These are phyloP conservation scores for Hybognathus amarus DNA, from an alignment of 2,797 vertebrate species.

Conservation along the genomic window DNA sequence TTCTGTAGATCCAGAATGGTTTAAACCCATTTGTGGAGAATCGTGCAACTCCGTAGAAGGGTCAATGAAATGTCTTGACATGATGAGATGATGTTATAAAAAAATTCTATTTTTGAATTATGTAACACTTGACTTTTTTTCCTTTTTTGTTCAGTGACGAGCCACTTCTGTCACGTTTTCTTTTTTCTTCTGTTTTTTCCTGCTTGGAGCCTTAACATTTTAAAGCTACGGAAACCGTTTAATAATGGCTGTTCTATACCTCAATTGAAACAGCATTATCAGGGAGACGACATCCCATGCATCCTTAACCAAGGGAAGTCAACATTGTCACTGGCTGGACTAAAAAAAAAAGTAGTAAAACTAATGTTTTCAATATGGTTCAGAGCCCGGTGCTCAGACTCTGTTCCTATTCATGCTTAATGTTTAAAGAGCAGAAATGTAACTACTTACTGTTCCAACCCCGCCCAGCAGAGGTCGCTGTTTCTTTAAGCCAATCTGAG, in stretches of 20 bases:
- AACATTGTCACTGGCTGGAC: conserved; percentile 68
- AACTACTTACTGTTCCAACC: conserved; percentile 79
- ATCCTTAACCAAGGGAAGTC: conserved; percentile 66
- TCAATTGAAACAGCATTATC: conserved; percentile 71
- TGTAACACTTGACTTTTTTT: conserved; percentile 70
- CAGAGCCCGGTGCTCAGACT: conserved; percentile 58
- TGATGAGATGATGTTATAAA: conserved; percentile 71
- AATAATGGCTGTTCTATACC: conserved; percentile 70
- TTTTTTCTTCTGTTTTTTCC: conserved; percentile 57
- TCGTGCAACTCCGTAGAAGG: conserved; percentile 71
- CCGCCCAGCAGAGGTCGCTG: conserved; percentile 72
- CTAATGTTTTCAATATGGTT: conserved; percentile 64
- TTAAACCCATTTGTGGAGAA: conserved; percentile 67
- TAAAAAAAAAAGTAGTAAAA: conserved; percentile 58
- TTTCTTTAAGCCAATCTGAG: conserved; percentile 76
- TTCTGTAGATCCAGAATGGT: conserved; percentile 65
- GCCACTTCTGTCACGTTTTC: conserved; percentile 51
- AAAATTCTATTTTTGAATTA: conserved; percentile 70
- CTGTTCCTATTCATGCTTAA: conserved; percentile 56
- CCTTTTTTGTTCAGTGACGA: conserved; percentile 52
- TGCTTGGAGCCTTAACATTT: conserved; percentile 75
- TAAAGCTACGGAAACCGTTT: conserved; percentile 65
- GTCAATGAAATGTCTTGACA: conserved; percentile 70
- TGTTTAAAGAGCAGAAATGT: conserved; percentile 67
- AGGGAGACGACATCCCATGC: conserved; percentile 71